These are phyloP conservation scores for Leucoma salicis DNA, from an alignment of 2,888 invertebrate species.

Conservation along the genomic window DNA sequence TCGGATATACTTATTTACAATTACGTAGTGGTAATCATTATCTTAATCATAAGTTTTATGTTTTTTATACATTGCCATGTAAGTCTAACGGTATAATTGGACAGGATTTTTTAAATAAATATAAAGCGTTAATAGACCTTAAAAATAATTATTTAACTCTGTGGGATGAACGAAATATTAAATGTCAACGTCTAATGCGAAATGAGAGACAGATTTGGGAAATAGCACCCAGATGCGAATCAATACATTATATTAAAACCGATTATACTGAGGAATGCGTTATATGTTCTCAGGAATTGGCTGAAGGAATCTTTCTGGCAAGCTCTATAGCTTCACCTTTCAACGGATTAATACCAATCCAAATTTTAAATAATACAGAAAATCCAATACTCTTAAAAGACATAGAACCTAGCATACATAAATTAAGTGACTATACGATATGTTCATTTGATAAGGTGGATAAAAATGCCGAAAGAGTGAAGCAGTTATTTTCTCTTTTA, in stretches of 20 bases:
- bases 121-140: neutral
- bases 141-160: neutral
- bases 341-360: conserved; percentile 8
- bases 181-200: neutral
- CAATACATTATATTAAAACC: conserved; percentile 7
- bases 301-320: conserved; percentile 7
- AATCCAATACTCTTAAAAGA: neutral
- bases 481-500: neutral
- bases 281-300: conserved; percentile 3
- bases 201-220: neutral
- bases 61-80: neutral
- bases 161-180: neutral
- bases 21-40: neutral
- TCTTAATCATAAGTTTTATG: conserved; percentile 1
- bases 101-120: neutral
- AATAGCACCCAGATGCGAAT: conserved; percentile 12
- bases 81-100: neutral
- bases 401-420: neutral
- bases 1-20: neutral
- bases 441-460: neutral
- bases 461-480: neutral
- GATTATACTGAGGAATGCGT: conserved; percentile 6
- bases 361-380: conserved; percentile 14
- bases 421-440: neutral
- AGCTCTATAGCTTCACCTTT: conserved; percentile 3